These are phyloP conservation scores for Pangasius mekongensis DNA, from an alignment of 2,797 vertebrate species.

Conservation along the genomic window DNA sequence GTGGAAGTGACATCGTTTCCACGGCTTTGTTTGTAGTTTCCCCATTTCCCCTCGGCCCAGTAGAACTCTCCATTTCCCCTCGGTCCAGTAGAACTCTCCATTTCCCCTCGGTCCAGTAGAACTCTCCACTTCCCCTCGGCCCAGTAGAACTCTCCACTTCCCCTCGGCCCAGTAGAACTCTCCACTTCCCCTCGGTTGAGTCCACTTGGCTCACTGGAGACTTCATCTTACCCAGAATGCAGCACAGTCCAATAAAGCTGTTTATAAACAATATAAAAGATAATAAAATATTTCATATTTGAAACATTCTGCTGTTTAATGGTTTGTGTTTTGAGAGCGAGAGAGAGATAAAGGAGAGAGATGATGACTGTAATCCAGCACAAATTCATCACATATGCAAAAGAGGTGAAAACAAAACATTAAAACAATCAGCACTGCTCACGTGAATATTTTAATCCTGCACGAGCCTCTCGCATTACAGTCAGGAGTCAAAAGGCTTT, in stretches of 20 bases:
- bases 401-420: conserved; percentile 6
- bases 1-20: not conserved
- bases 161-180: not conserved
- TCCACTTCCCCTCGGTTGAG: not conserved
- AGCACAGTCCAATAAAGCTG: not conserved
- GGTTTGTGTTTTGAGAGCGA: not conserved
- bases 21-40: not conserved
- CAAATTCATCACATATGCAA: conserved; percentile 1
- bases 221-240: not conserved
- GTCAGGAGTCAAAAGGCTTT: not conserved
- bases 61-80: no score
- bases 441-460: not conserved
- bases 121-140: no score
- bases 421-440: not conserved
- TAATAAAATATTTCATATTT: not conserved
- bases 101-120: no score
- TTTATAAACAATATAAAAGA: not conserved
- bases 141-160: no score
- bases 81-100: no score
- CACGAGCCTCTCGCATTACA: not conserved
- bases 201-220: not conserved
- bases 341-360: not conserved
- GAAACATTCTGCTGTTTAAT: not conserved
- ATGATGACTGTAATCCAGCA: not conserved
- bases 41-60: no score